Conservation (phyloP, 1,140 invertebrate species). For the Subanguina moxae region DNA sequence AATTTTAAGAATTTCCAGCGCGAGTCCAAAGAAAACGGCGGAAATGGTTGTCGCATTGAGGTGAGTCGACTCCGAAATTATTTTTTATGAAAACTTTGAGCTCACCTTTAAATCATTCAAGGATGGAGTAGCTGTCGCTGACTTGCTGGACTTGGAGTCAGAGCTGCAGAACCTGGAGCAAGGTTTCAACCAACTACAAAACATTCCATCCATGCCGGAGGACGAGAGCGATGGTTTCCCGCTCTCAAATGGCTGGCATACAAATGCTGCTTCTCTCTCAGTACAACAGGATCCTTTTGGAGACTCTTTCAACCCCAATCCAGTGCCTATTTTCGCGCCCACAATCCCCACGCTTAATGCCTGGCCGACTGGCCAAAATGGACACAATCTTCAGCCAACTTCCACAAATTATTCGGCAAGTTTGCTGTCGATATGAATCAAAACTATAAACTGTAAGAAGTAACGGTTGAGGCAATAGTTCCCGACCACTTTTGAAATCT, state of each 20-base stretch:
- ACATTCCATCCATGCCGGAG: slow-evolving; percentile 33
- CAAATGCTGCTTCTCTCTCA: not conserved
- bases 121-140: slow-evolving; percentile 65
- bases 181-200: slow-evolving; percentile 41
- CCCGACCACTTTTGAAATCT: too few relatives aligned
- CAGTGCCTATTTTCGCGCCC: slow-evolving; percentile 18
- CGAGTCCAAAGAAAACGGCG: slow-evolving; percentile 5
- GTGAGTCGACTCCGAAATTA: too few relatives aligned
- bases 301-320: slow-evolving; percentile 31
- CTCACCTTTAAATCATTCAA: too few relatives aligned
- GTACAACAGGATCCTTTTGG: slow-evolving; percentile 51
- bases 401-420: not conserved
- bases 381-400: slow-evolving; percentile 8
- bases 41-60: not conserved
- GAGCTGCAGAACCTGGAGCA: slow-evolving; percentile 82
- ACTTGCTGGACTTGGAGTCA: slow-evolving; percentile 85
- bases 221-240: slow-evolving; percentile 1
- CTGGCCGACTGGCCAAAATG: not conserved
- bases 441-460: too few relatives aligned
- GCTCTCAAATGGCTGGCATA: slow-evolving; percentile 14
- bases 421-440: too few relatives aligned
- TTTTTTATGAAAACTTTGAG: too few relatives aligned
- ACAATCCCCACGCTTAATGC: slow-evolving; percentile 14
- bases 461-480: too few relatives aligned
- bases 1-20: slow-evolving; percentile 15